Base-by-base conservation (phyloP, 2,888 invertebrate species). In the Andrena marginata region DNA sequence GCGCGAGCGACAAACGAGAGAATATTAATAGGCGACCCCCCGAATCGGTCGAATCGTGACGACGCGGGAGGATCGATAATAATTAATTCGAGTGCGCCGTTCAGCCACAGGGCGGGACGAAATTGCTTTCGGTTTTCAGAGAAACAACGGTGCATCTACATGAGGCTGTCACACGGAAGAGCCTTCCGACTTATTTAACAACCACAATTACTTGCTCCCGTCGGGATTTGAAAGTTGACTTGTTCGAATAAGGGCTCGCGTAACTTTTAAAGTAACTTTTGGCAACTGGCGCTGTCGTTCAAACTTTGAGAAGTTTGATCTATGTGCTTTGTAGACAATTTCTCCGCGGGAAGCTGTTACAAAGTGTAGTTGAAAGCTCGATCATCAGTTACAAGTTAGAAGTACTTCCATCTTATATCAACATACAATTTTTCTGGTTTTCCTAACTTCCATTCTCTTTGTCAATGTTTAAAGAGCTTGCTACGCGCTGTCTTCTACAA, bases 241-340 rank as follows among this genome's bases (percentile, higher is more conserved):
- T 56, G 54, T n/a, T 56, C 16, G 54, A 35, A 8, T 13, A 51
- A 33, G 8, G n/a, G 35, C 16, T 13, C 33, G 33, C 33, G 6
- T 16, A 68, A 54, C 51, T 54, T 68, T 68, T 23, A 31, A 10
- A 33, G 23, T 54, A 68, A 68, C 67, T 68, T 54, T 68, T 33
- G 13, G 49, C 20, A 56, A 23, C 33, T 20, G 23, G 8, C 54
- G 54, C 23, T 56, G 56, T 56, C 23, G 56, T 26, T 10, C 23
- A 23, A 56, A 56, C 56, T 56, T 56, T 1, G 3, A 1, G 26
- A 10, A 10, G 10, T 56, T 56, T 23, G 56, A 26, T 56, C 23
- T 56, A 56, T 26, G 23, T 20, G 23, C 23, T 56, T 56, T 60
- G 26, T 16, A 10, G 56, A 10, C 23, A 56, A 23, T 56, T 56